A percentile compares a stretch with the other conserved stretches of the same genome.
phyloP scores from a whole-genome alignment of 2,113 vertebrate genomes.

The Ictalurus punctatus region DNA sequence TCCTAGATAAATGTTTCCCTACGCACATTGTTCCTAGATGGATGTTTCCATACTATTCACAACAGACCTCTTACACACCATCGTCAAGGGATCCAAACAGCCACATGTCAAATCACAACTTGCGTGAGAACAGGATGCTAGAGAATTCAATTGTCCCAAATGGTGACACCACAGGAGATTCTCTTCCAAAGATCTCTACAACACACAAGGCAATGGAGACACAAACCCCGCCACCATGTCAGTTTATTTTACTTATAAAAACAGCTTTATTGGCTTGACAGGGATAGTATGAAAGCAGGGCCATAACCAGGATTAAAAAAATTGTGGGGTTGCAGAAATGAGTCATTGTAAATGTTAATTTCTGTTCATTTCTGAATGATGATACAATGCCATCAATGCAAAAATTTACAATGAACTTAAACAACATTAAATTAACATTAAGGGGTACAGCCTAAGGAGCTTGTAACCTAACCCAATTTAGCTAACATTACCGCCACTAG shows the following conservation, averaged over 20 bases:
- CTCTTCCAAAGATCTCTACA: neutral
- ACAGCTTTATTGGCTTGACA: neutral
- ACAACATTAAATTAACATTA: neutral
- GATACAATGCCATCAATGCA: neutral
- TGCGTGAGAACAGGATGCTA: neutral
- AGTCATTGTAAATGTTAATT: neutral
- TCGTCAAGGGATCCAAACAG: slow-evolving; percentile 2
- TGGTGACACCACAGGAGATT: slow-evolving; percentile 2
- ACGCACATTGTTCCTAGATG: neutral
- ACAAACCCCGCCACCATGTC: neutral
- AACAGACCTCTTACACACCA: neutral
- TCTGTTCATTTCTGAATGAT: neutral
- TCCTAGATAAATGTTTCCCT: neutral
- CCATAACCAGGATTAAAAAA: neutral
- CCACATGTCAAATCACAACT: neutral
- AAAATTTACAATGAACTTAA: neutral
- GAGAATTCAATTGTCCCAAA: neutral
- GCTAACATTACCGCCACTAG: neutral
- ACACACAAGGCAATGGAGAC: neutral
- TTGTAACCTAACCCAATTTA: neutral
- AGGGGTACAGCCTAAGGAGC: neutral
- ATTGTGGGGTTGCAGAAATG: neutral
- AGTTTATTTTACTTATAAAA: neutral
- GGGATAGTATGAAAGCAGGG: neutral
- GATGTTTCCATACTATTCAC: neutral